Evolutionary conservation across 2,113 vertebrate species (phyloP).

Genomic region (Ictalurus furcatus): DNA sequence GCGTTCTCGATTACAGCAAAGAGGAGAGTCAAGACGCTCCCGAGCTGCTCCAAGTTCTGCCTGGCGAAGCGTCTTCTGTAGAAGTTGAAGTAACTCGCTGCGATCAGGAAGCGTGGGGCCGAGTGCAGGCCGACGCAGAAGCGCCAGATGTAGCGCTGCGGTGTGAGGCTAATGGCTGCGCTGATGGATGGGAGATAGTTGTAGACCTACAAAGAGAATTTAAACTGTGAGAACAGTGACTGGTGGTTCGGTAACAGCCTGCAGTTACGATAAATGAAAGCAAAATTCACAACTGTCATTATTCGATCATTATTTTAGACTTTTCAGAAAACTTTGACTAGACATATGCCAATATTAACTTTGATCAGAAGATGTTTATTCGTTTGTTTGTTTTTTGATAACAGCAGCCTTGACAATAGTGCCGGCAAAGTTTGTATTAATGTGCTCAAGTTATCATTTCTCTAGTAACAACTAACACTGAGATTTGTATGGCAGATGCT

Average conservation of each 20-base stretch:
- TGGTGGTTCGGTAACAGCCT: not conserved
- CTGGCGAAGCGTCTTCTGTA: slow-evolving; percentile 75
- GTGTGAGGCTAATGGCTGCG: slow-evolving; percentile 84
- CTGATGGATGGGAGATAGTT: slow-evolving; percentile 98
- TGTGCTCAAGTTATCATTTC: not conserved
- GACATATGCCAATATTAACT: not conserved
- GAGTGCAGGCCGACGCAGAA: slow-evolving; percentile 90
- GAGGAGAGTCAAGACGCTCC: slow-evolving; percentile 75
- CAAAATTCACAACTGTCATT: not conserved
- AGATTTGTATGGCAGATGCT: not conserved
- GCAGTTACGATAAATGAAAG: not conserved
- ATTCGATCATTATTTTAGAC: not conserved
- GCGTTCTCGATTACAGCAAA: slow-evolving; percentile 81
- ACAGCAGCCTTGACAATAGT: not conserved
- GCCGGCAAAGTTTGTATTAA: not conserved
- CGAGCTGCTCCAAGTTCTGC: slow-evolving; percentile 66
- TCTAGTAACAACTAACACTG: not conserved
- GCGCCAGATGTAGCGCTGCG: slow-evolving; percentile 92
- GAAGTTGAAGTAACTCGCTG: slow-evolving; percentile 84
- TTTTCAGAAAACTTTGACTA: not conserved
- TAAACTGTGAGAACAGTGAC: not conserved
- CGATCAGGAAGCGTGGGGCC: slow-evolving; percentile 82
- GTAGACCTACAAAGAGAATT: slow-evolving; percentile 75
- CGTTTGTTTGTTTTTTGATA: not conserved
- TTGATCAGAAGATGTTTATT: not conserved